Percentiles rank a stretch among this genome's conserved stretches.
Conservation (phyloP, 2,797 vertebrate species). For the Eleutherodactylus coqui region DNA sequence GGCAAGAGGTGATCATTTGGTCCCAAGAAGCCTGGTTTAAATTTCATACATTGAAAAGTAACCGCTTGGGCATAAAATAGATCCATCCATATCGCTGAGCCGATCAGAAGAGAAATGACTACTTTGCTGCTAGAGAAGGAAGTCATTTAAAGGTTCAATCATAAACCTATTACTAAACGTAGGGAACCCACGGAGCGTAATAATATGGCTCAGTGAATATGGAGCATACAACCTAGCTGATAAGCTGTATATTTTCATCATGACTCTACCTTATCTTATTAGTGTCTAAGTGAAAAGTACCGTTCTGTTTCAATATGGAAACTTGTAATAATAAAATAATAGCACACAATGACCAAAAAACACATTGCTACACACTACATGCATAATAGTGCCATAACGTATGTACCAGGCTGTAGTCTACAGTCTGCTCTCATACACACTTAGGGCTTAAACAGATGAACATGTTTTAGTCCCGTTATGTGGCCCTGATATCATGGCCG, state of each 20-base stretch:
- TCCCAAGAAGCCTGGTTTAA: conserved; percentile 25
- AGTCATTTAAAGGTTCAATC: conserved; percentile 9
- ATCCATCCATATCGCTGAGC: conserved; percentile 26
- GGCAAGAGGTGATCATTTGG: conserved; percentile 16
- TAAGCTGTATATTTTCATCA: conserved; percentile 1
- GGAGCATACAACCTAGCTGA: neutral
- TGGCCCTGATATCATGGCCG: no score
- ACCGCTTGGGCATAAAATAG: conserved; percentile 39
- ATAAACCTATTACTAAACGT: conserved; percentile 30
- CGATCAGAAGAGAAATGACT: conserved; percentile 40
- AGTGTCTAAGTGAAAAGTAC: neutral
- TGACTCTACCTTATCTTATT: neutral
- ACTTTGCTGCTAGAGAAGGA: conserved; percentile 25
- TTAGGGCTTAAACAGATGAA: no score
- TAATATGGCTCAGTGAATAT: conserved; percentile 3
- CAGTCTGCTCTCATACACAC: no score
- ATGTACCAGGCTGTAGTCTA: no score
- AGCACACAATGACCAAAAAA: neutral
- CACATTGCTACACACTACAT: neutral
- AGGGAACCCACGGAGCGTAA: neutral
- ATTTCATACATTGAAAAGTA: conserved; percentile 27
- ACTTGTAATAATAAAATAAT: neutral
- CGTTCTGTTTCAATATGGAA: neutral
- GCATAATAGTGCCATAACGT: neutral
- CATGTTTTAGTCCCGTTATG: no score